Evolutionary conservation across 1,140 invertebrate genomes (phyloP).

Genomic region (Periplaneta americana): DNA sequence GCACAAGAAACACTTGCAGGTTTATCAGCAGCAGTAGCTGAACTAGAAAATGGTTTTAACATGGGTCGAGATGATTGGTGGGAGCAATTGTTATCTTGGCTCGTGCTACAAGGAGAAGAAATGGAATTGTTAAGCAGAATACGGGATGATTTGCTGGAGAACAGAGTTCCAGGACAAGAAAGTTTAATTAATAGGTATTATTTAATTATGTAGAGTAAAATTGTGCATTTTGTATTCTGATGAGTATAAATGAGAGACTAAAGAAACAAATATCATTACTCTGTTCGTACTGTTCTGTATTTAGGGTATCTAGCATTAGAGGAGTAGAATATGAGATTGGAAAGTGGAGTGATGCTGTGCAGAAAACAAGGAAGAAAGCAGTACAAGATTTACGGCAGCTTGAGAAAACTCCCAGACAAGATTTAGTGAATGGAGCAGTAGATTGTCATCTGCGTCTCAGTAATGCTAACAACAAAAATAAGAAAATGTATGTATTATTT

Average conservation of each 20-base stretch:
- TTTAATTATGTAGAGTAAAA: too few relatives aligned
- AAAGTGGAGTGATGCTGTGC: conserved; percentile 38
- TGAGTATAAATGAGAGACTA: too few relatives aligned
- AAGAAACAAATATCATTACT: too few relatives aligned
- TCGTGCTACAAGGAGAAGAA: neutral
- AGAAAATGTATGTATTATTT: conserved; percentile 11
- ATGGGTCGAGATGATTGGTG: conserved; percentile 1
- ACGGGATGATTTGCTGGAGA: neutral
- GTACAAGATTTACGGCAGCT: conserved; percentile 35
- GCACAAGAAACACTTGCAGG: conserved; percentile 2
- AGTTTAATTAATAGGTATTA: conserved; percentile 1
- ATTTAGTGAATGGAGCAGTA: conserved; percentile 50
- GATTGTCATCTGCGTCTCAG: conserved; percentile 57
- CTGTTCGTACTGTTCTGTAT: too few relatives aligned
- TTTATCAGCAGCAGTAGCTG: neutral
- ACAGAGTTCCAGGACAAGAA: neutral
- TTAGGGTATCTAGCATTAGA: neutral
- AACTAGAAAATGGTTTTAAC: neutral
- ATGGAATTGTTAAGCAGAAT: neutral
- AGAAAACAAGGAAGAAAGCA: conserved; percentile 35
- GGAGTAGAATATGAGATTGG: conserved; percentile 30
- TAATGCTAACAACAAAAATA: neutral
- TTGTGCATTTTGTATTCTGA: too few relatives aligned
- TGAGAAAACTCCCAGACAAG: conserved; percentile 27
- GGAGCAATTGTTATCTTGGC: neutral